Base-by-base conservation (phyloP, 2,113 vertebrate species). In the Bolborhynchus lineola region DNA sequence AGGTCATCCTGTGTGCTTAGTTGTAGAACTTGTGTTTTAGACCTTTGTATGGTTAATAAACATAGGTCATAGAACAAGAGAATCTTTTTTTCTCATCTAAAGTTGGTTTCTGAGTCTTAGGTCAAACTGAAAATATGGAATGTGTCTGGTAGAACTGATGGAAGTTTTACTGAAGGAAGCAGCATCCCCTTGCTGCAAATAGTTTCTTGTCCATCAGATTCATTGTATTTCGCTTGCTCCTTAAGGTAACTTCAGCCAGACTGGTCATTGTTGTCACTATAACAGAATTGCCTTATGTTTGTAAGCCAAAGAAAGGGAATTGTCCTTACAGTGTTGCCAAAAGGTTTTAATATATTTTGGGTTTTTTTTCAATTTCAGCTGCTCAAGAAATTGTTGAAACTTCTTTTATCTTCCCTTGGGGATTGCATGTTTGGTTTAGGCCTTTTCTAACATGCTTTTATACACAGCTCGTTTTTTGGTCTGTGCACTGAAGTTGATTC, bases 71-170 rank as follows among this genome's bases (percentile, higher is more conserved):
- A 72, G 47, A 87, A 57, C 12, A 72, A 55, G 33, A 35, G 57
- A 85, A 72, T 67, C 5, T 5, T 57, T 3, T 82, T 91, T 82
- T 76, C 21, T 68, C 9, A 42, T 64, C 31, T 85, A 3, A 88
- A 55, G 24, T 53, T 79, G 25, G 5, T 68, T 88, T 92, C 65
- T 7, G n/a, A 79, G 37, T 50, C 52, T 57, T 65, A 26, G 5
- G 8, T 78, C n/a, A 85, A 76, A 59, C 9, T 25, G 25, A 75
- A 83, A 91, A 49, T 63, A 49, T 6, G 24, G 59, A 76, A 60
- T 12, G 4, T 69, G 44, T 76, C 15, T 3, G 4, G 42, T 0
- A 3, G 6, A 69, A 35, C 47, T 1, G 1, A 28, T 67, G 31
- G 70, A 91, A 91, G 16, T 6, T 33, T 62, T 21, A 57, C 50